These are phyloP conservation scores for Crioceris asparagi DNA, from an alignment of 2,888 invertebrate species.

Conservation along the genomic window DNA sequence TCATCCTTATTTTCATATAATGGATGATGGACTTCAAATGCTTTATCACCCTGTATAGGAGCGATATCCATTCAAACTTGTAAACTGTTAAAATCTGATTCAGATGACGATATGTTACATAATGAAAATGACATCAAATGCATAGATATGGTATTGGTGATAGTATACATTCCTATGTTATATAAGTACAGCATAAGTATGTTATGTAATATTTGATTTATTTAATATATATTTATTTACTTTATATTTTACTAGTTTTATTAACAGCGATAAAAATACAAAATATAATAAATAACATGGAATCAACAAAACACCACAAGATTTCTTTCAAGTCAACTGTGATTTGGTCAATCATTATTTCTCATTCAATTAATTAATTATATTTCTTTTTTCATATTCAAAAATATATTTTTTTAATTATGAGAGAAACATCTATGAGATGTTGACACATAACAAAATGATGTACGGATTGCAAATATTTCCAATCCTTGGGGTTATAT, in stretches of 20 bases:
- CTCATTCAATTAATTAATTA: too few relatives aligned
- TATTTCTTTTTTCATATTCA: too few relatives aligned
- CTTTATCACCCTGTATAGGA: constrained; percentile 5
- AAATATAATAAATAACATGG: constrained; percentile 15
- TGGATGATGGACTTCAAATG: constrained; percentile 8
- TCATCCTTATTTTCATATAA: too few relatives aligned
- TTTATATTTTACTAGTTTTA: constrained; percentile 12
- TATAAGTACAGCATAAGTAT: constrained; percentile 16
- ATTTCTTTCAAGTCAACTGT: neutral
- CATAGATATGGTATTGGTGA: constrained; percentile 19
- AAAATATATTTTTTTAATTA: too few relatives aligned
- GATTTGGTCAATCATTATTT: too few relatives aligned
- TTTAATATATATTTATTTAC: constrained; percentile 11
- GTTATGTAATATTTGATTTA: constrained; percentile 14
- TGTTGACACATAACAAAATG: too few relatives aligned
- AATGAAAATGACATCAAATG: constrained; percentile 14
- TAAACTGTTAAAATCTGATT: constrained; percentile 20
- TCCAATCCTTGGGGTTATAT: too few relatives aligned
- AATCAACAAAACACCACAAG: constrained; percentile 9
- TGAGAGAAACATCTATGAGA: too few relatives aligned
- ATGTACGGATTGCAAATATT: too few relatives aligned
- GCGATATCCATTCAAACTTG: constrained; percentile 18
- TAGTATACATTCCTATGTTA: constrained; percentile 10
- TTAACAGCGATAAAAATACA: constrained; percentile 19
- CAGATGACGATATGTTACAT: constrained; percentile 20